Evolutionary conservation across 2,113 vertebrate genomes (phyloP), one percentile per base, ranked within the genome.

Genomic region (Plotosus lineatus): DNA sequence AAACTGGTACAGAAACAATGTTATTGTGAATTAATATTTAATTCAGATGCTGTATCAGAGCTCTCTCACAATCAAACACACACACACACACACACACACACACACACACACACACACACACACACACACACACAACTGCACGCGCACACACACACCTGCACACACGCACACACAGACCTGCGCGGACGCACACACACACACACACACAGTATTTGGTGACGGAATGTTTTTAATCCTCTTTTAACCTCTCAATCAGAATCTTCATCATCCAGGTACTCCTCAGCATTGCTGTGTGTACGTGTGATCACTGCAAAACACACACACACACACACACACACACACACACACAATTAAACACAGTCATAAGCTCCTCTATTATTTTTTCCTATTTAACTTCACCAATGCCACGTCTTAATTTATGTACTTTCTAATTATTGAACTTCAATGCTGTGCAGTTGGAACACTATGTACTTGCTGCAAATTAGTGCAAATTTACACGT

Each of bases 191-290:
- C 61, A 53, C 77, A 48, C 28, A 36, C 26, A 38, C 28, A 65
- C 71, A 78, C 75, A 82, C 36, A 60, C 44, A 56, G 10, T 79
- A 46, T 66, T 56, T 33, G 63, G 56, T 61, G 19, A 53, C 44
- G 63, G 55, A 85, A 82, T 72, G 77, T 51, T 81, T 26, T 48
- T 68, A 73, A 69, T 42, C 3, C 48, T 63, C 33, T 51, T 38
- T 55, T 75, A 28, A 31, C 3, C 58, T 65, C 83, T 94, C 93
- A 99, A 91, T 99, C 97, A 0, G 98, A 99, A 89, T 99, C 97
- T 90, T 99, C 97, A 48, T 99, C 98, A 6, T 99, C 97, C 61
- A 99, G 93, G 90, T 99, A 99, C 76, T 99, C 98, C 55, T 99
- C 97, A 4, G 96, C 97, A 28, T 98, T 96, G 91, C 95, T 98